Conservation (phyloP, 1,140 invertebrate species). For the Penaeus vannamei region DNA sequence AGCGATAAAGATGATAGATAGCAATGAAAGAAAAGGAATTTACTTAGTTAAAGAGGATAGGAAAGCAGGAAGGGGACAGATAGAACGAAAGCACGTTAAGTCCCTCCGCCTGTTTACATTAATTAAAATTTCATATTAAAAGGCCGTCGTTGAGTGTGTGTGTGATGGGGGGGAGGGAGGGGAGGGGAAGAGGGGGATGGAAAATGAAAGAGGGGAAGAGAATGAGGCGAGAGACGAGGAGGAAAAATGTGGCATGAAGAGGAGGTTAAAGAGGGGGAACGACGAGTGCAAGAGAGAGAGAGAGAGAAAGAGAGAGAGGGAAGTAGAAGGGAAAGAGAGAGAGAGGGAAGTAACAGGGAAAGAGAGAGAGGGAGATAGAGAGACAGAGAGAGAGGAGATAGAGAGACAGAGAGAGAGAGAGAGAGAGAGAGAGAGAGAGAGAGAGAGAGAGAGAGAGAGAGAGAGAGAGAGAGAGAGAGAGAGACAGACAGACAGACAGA, state of each 20-base stretch:
- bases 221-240: conserved; percentile 23
- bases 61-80: neutral
- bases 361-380: too few relatives aligned
- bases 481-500: neutral
- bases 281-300: conserved; percentile 21
- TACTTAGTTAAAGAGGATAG: neutral
- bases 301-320: conserved; percentile 19
- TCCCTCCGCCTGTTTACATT: conserved; percentile 54
- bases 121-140: conserved; percentile 61
- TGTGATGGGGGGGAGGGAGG: conserved; percentile 19
- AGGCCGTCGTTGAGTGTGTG: conserved; percentile 29
- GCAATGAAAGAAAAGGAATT: neutral
- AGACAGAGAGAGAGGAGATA: neutral
- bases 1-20: too few relatives aligned
- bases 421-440: neutral
- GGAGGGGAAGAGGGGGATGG: neutral
- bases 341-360: neutral
- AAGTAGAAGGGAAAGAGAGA: neutral
- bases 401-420: neutral
- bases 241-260: conserved; percentile 19
- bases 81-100: neutral
- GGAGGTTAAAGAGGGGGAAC: neutral
- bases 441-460: conserved; percentile 10
- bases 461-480: conserved; percentile 18
- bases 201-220: conserved; percentile 3